Evolutionary conservation across 2,797 vertebrate species (phyloP).

Genomic region (Eremophila alpestris): DNA sequence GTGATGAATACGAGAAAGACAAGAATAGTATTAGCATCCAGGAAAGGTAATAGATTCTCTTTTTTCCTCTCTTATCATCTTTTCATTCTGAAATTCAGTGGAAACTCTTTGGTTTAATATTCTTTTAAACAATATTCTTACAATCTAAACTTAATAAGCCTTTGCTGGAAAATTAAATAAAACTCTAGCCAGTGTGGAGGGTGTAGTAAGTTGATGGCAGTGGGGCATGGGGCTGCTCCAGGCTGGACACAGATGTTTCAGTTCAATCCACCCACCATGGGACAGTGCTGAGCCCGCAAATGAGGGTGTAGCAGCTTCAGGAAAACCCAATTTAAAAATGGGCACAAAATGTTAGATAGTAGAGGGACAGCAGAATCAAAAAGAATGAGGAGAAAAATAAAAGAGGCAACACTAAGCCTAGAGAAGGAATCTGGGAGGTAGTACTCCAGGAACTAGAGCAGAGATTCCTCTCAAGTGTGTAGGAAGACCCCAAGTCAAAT

Average conservation of each 20-base stretch:
- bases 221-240: fast-evolving
- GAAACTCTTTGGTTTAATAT: background rate
- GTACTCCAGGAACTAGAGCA: fast-evolving
- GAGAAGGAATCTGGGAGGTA: background rate
- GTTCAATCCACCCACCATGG: fast-evolving
- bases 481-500: background rate
- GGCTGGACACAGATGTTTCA: background rate
- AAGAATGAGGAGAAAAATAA: background rate
- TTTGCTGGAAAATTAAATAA: background rate
- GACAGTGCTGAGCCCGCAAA: background rate
- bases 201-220: background rate
- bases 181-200: background rate
- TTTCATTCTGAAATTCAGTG: background rate
- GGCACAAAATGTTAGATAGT: background rate
- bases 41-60: background rate
- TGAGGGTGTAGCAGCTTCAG: fast-evolving
- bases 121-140: background rate
- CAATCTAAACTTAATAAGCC: background rate
- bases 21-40: background rate
- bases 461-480: background rate
- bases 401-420: background rate
- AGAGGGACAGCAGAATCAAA: fast-evolving
- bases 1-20: background rate
- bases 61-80: background rate
- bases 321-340: background rate